A percentile compares a stretch with the other conserved stretches of the same genome.
phyloP scores from a whole-genome alignment of 1,140 invertebrate species.

The Akabosia matsudoensis region DNA sequence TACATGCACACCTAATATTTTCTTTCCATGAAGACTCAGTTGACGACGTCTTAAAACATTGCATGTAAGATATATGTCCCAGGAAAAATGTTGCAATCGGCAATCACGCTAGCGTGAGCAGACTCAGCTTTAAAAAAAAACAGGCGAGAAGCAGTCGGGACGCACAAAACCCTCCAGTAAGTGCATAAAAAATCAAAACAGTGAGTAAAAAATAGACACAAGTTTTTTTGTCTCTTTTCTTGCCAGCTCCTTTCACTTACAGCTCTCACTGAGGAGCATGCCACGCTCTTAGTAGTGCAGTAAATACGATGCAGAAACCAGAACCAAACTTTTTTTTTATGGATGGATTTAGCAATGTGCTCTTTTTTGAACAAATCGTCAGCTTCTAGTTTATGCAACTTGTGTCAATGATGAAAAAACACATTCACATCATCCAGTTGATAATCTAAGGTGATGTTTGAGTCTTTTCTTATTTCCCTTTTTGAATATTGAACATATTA shows the following conservation, averaged over 20 bases:
- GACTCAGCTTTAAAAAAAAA: not conserved
- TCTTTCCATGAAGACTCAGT: not conserved
- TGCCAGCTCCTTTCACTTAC: not conserved
- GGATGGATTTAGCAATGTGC: slow-evolving; percentile 18
- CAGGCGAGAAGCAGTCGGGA: not conserved
- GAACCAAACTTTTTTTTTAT: slow-evolving; percentile 13
- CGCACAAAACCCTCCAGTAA: not conserved
- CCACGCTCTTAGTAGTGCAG: not conserved
- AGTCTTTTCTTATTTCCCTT: too few species aligned
- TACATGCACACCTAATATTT: not conserved
- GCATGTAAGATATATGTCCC: slow-evolving; percentile 14
- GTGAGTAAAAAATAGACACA: slow-evolving; percentile 45
- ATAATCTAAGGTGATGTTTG: too few species aligned
- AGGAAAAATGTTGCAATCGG: slow-evolving; percentile 7
- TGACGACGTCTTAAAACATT: not conserved
- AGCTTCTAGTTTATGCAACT: not conserved
- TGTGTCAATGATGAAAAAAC: not conserved
- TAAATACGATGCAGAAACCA: not conserved
- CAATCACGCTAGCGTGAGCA: slow-evolving; percentile 2
- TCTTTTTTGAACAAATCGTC: not conserved
- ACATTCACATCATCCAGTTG: not conserved
- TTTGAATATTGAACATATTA: too few species aligned
- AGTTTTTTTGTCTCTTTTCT: not conserved
- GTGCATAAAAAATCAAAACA: slow-evolving; percentile 42
- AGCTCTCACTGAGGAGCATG: not conserved